Conservation (phyloP, 2,888 invertebrate genomes). For the Nemapogon koenigi region DNA sequence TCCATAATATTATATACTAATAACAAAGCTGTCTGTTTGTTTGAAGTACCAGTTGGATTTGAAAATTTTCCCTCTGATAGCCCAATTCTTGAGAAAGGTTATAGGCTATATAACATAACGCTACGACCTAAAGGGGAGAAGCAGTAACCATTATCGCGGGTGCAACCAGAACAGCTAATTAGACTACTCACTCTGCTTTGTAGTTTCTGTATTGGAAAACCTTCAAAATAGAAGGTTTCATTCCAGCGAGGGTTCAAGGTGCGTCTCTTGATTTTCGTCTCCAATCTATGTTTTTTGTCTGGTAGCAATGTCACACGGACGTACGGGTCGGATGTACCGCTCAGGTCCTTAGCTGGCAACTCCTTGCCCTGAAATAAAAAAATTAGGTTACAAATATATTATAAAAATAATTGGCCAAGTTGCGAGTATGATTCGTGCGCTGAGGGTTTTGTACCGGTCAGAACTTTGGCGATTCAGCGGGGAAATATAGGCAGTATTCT, state of each 20-base stretch:
- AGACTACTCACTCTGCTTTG: constrained; percentile 74
- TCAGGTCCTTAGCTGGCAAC: constrained; percentile 90
- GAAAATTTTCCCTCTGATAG: not conserved
- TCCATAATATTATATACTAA: too few species aligned
- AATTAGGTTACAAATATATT: not conserved
- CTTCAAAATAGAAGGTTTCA: constrained; percentile 94
- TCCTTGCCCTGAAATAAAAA: constrained; percentile 78
- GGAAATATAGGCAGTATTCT: too few species aligned
- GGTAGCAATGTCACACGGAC: constrained; percentile 88
- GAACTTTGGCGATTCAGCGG: too few species aligned
- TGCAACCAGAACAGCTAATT: not conserved
- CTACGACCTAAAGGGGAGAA: too few species aligned
- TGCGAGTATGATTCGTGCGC: too few species aligned
- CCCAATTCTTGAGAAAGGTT: too few species aligned
- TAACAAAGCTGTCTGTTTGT: too few species aligned
- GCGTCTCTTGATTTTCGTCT: constrained; percentile 90
- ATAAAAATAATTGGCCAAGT: too few species aligned
- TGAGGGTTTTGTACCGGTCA: too few species aligned
- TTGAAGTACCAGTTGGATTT: not conserved
- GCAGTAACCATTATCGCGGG: not conserved
- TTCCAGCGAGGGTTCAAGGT: constrained; percentile 93
- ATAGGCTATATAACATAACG: too few species aligned
- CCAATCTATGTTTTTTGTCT: constrained; percentile 90
- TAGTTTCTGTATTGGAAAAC: constrained; percentile 91
- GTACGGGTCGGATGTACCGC: constrained; percentile 92